These are phyloP conservation scores for Mantis religiosa DNA, from an alignment of 2,888 invertebrate species.

Conservation along the genomic window DNA sequence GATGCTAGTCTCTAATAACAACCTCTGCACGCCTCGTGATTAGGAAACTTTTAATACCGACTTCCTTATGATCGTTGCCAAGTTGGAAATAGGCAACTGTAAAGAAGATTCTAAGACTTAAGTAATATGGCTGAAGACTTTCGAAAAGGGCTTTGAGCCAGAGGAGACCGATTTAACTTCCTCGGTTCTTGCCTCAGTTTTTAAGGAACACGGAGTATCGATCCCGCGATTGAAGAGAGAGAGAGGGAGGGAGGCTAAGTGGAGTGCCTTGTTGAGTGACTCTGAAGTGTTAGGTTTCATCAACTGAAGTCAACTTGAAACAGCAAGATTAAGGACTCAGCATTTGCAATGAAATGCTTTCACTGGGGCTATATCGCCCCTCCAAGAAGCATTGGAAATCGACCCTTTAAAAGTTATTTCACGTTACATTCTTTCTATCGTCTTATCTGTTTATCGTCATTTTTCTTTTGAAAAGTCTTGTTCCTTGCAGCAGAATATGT, in stretches of 20 bases:
- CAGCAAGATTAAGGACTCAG: background rate
- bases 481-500: too few species aligned
- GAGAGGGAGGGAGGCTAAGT: background rate
- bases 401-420: background rate
- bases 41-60: background rate
- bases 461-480: too few species aligned
- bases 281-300: background rate
- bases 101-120: background rate
- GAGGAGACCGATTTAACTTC: background rate
- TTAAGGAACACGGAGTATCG: background rate
- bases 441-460: too few species aligned
- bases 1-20: background rate
- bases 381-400: background rate
- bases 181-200: background rate
- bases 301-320: background rate
- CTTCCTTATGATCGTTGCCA: background rate
- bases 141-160: background rate
- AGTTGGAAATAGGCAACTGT: background rate
- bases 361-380: background rate
- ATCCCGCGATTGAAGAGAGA: background rate
- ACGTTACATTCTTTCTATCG: background rate
- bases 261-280: background rate
- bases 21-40: background rate
- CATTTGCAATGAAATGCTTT: background rate
- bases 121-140: background rate